Conservation (phyloP, 2,888 invertebrate genomes). For the Macrophya alboannulata region DNA sequence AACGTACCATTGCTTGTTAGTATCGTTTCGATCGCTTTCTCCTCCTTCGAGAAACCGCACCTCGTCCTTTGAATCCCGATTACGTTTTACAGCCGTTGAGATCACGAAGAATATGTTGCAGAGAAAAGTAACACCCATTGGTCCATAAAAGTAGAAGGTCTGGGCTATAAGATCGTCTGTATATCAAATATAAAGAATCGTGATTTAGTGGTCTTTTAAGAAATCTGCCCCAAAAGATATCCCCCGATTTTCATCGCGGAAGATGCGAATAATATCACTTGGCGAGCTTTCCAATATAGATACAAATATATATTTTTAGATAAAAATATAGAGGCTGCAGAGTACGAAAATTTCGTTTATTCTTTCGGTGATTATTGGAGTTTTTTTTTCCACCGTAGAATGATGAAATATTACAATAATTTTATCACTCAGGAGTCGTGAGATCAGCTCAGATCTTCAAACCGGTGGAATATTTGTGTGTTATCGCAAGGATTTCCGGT, state of each 20-base stretch:
- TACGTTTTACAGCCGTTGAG: conserved; percentile 86
- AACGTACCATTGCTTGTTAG: conserved; percentile 83
- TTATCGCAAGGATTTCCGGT: background rate
- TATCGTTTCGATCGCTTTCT: conserved; percentile 84
- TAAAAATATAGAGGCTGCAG: too few relatives aligned
- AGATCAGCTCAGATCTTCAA: background rate
- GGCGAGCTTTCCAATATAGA: too few relatives aligned
- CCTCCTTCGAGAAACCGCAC: conserved; percentile 81
- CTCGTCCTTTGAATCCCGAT: conserved; percentile 79
- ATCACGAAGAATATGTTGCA: conserved; percentile 86
- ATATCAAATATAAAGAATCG: conserved; percentile 63
- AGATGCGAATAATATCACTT: too few relatives aligned
- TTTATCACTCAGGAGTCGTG: background rate
- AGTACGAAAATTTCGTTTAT: background rate
- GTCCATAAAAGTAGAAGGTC: conserved; percentile 87
- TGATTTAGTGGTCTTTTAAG: too few relatives aligned
- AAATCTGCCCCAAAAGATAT: too few relatives aligned
- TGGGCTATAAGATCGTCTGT: conserved; percentile 82
- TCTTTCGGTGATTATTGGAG: background rate
- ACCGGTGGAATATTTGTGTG: background rate
- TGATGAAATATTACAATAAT: background rate
- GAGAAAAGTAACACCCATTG: conserved; percentile 85
- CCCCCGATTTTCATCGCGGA: too few relatives aligned
- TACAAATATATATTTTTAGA: too few relatives aligned
- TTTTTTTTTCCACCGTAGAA: too few relatives aligned